Base-by-base conservation (phyloP, 2,113 vertebrate species). In the Eleginops maclovinus region DNA sequence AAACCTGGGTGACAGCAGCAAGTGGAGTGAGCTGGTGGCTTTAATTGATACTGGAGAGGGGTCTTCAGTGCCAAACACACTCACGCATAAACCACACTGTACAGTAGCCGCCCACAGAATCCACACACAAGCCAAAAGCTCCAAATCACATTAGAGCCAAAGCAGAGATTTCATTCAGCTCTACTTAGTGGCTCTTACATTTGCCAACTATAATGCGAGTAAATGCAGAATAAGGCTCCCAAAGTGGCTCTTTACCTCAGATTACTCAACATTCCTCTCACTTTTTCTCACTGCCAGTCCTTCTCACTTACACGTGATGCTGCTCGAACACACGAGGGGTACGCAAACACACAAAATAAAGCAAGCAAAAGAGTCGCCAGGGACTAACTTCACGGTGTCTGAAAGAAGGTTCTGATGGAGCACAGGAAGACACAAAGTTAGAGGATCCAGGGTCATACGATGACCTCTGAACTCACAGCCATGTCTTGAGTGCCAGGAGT, bases 21-120 rank as follows among this genome's bases (percentile, higher is more conserved):
- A 89, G 83, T 80, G 84, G 81, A 79, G 85, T n/a, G 82, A 91
- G 76, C 79, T 55, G 85, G 56, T 85, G 79, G 82, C 84, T 84
- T 79, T 86, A 87, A 91, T 86, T 90, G 82, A 86, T 82, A 68
- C 53, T 88, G 54, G 65, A 90, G 86, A 88, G 72, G 75, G 87
- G 73, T 77, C 69, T 77, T 84, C 77, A 41, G 50, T 64, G 75
- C 62, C 62, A 78, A 76, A 72, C 73, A 82, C 67, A 75, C 72
- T 49, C 60, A 44, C 65, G 73, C 72, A 67, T 17, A 60, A 46
- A 56, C 68, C 55, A 51, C 68, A 86, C 62, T 64, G 54, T 74
- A 81, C 83, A 85, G 74, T 79, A 87, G 75, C 81, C 43, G 17
- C 53, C 65, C 60, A 77, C 81, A 87, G 41, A 70, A 70, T 47